Evolutionary conservation across 2,888 invertebrate species (phyloP), one percentile per base, ranked within the genome.

Genomic region (Sturmia bella): DNA sequence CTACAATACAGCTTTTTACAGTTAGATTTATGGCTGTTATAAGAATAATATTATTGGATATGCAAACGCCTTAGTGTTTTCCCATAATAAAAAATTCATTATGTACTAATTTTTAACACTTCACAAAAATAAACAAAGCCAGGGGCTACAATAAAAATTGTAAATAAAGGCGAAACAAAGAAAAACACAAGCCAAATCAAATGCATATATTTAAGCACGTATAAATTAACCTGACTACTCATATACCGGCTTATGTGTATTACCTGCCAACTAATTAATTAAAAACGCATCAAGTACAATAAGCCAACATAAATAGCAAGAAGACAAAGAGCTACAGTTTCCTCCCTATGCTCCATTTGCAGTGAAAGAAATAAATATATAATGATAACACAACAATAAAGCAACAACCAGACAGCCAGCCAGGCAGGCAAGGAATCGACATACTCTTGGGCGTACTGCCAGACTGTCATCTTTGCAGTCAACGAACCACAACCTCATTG

Each of bases 231-330:
- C n/a, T 54, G 13, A 12, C 39, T 5, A 19, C 54, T 9, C 1
- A 41, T 39, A 61, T 68, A 39, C 15, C n/a, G 32, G 13, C 27
- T 52, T 32, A n/a, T n/a, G n/a, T n/a, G 21, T 48, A 70, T 56
- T 70, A 70, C 64, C 48, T 37, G 50, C 39, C 43, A 61, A 76
- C 72, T 76, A 81, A 81, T 81, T 81, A 81, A 81, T 81, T 81
- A 81, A 81, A 81, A 81, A 81, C 68, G 72, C 80, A 81, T 80
- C 76, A 76, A 56, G 24, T 73, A 68, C 54, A 70, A 69, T 64
- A 78, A 57, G 64, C 50, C 56, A 70, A 69, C 69, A 70, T 39
- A 56, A 61, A 56, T 27, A 41, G 45, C 41, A 48, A 70, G 72
- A 72, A 43, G 13, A 41, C 75, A 72, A 74, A 64, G 32, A n/a